Evolutionary conservation across 2,888 invertebrate species (phyloP).

Genomic region (Cistogaster globosa): DNA sequence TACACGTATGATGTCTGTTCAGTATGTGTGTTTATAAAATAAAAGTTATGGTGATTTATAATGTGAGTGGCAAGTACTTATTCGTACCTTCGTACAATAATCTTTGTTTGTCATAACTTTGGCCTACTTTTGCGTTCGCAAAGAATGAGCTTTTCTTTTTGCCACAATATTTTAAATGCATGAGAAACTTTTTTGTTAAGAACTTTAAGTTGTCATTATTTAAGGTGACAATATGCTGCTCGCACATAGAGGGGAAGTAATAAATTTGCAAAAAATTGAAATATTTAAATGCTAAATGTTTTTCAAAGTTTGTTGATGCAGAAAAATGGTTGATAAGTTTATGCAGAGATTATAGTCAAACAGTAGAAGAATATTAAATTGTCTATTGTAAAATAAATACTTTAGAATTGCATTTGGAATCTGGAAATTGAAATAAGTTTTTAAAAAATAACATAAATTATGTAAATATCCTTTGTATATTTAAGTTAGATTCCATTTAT

Average conservation of each 20-base stretch:
- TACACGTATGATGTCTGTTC: background rate
- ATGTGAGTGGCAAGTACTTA: constrained; percentile 53
- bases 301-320: constrained; percentile 32
- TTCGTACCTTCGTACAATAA: constrained; percentile 26
- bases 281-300: constrained; percentile 1
- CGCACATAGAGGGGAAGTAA: background rate
- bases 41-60: constrained; percentile 57
- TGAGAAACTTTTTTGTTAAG: constrained; percentile 38
- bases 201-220: background rate
- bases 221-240: background rate
- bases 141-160: constrained; percentile 26
- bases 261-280: background rate
- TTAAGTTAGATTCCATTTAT: too few relatives aligned
- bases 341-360: too few relatives aligned
- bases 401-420: too few relatives aligned
- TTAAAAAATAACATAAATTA: too few relatives aligned
- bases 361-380: too few relatives aligned
- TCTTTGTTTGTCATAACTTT: constrained; percentile 24
- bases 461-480: too few relatives aligned
- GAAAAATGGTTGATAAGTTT: constrained; percentile 22
- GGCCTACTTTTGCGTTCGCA: constrained; percentile 42
- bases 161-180: background rate
- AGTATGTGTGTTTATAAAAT: constrained; percentile 6
- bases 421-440: too few relatives aligned
- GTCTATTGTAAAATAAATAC: too few relatives aligned